Conservation (phyloP, 2,888 invertebrate genomes). For the Orthosia gracilis region DNA sequence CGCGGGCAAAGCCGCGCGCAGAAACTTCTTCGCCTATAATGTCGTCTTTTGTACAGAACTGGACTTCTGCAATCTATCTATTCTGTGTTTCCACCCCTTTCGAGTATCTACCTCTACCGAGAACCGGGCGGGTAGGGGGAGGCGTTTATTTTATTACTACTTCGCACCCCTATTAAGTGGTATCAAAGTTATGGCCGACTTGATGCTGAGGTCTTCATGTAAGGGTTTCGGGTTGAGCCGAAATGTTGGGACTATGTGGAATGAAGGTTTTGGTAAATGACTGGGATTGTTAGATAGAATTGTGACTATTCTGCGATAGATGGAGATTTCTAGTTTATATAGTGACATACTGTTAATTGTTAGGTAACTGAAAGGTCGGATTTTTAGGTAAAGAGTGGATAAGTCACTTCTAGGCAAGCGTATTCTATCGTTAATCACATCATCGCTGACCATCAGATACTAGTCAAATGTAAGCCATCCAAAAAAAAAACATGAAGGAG, state of each 20-base stretch:
- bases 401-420: no score
- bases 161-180: constrained; percentile 64
- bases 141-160: constrained; percentile 64
- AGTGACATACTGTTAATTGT: no score
- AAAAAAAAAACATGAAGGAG: no score
- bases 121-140: constrained; percentile 11
- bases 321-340: no score
- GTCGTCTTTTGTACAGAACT: fast-evolving
- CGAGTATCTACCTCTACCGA: constrained; percentile 28
- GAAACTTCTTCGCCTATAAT: no score
- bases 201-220: constrained; percentile 53
- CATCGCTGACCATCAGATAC: no score
- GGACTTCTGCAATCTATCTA: constrained; percentile 7
- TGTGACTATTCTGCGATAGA: not conserved
- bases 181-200: constrained; percentile 55
- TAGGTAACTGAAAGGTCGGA: no score
- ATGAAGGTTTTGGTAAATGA: not conserved
- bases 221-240: constrained; percentile 15
- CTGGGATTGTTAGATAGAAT: not conserved
- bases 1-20: no score
- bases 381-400: no score
- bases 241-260: not conserved
- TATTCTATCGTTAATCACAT: no score
- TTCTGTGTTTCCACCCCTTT: constrained; percentile 5
- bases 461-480: no score